Evolutionary conservation across 2,113 vertebrate species (phyloP), one percentile per base, ranked within the genome.

Genomic region (Phoenicopterus ruber): DNA sequence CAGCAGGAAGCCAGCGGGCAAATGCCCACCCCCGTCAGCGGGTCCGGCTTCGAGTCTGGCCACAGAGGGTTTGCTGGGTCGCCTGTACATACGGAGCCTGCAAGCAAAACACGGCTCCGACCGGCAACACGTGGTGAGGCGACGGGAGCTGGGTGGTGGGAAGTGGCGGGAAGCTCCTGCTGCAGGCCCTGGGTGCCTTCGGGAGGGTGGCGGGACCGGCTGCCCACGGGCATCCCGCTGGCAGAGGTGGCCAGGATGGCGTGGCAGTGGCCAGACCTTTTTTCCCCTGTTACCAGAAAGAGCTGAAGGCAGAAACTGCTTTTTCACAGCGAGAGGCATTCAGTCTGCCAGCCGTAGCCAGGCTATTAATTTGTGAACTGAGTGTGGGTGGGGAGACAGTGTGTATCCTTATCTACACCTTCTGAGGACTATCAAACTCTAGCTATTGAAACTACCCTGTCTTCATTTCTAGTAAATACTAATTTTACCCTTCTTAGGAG

Each of bases 81-180:
- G 9, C 21, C 13, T 0, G 0, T 11, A 12, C 0, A 0, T 12
- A 7, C 7, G 24, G 50, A 83, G 50, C 29, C 63, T 58, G 50
- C 49, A 44, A 62, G 11, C 0, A 3, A 88, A 62, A 62, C 18
- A 2, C 8, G 6, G 65, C 44, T 65, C 19, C 3, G 11, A 22
- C 13, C 0, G 0, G n/a, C 0, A 1, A 26, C 40, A 14, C 0
- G 2, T 15, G 21, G 18, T 0, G 5, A 52, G 47, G 57, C 2
- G 4, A 10, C 0, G 1, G 57, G 50, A 89, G 15, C 13, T 20
- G 52, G 14, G 29, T 15, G 50, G 6, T 0, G 2, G 90, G 44
- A 61, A 54, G 47, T 7, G 2, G 2, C 1, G 7, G 55, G 44
- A 70, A 12, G 42, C 13, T 62, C 42, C 67, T 74, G 42, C 24